These are phyloP conservation scores for Onychomys leucogaster DNA, from an alignment of 2,797 vertebrate genomes.

Conservation along the genomic window DNA sequence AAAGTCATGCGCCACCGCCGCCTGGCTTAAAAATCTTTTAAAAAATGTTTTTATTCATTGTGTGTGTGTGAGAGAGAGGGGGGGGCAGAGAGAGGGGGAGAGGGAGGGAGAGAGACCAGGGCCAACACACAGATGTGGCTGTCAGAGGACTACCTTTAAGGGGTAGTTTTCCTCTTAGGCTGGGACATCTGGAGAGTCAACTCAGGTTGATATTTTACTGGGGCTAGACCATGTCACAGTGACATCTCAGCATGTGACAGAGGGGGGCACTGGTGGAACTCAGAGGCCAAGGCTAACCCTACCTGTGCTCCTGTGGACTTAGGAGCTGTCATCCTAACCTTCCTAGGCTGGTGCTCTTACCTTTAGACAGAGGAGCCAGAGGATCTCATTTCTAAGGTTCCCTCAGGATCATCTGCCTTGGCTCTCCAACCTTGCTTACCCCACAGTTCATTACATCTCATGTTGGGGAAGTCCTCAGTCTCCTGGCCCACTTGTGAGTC, in stretches of 20 bases:
- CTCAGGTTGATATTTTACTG: background rate
- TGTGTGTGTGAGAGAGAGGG: background rate
- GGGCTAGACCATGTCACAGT: background rate
- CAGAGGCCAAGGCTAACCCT: background rate
- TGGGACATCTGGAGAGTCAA: too few species aligned
- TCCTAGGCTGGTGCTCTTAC: background rate
- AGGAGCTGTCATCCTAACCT: background rate
- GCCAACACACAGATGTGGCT: background rate
- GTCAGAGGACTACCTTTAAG: background rate
- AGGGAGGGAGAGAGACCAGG: background rate
- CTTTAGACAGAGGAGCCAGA: background rate
- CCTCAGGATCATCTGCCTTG: background rate
- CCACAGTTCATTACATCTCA: background rate
- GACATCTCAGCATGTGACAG: background rate
- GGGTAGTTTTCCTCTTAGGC: background rate
- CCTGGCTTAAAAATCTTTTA: background rate
- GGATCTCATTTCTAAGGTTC: slow-evolving; percentile 9
- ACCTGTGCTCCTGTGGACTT: rapidly evolving
- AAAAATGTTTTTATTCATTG: background rate
- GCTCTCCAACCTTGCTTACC: background rate
- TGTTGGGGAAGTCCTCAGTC: background rate
- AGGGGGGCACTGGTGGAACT: background rate
- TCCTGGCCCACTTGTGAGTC: background rate
- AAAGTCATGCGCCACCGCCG: too few species aligned
- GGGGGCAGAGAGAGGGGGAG: background rate